phyloP scores from a whole-genome alignment of 2,113 vertebrate species.

The Rhinoptilus africanus region DNA sequence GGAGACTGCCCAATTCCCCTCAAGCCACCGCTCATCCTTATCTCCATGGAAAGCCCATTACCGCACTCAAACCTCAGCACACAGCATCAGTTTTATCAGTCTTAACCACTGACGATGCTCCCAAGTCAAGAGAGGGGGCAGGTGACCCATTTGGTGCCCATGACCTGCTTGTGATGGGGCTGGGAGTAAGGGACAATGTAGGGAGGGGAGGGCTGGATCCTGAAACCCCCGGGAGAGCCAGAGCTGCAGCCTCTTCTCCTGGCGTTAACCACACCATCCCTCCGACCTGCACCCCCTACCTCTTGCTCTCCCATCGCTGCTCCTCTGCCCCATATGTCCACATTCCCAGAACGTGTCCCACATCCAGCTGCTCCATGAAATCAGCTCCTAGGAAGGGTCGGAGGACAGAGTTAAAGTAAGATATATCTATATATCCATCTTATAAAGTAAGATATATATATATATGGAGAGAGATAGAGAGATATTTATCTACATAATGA shows the following conservation, averaged over 20 bases:
- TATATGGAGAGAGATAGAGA: not conserved
- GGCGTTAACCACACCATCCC: not conserved
- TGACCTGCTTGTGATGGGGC: not conserved
- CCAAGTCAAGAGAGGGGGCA: not conserved
- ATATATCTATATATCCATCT: not conserved
- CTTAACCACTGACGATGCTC: not conserved
- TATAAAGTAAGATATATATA: too few species aligned
- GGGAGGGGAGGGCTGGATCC: not conserved
- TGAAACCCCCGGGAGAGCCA: not conserved
- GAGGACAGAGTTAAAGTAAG: too few species aligned
- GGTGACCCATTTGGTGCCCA: not conserved
- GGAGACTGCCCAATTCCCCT: not conserved
- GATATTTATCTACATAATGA: not conserved
- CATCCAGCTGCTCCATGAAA: rapidly evolving
- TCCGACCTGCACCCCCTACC: rapidly evolving
- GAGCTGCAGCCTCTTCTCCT: not conserved
- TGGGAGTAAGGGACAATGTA: not conserved
- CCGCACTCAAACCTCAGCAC: not conserved
- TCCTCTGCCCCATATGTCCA: not conserved
- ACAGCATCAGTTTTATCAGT: not conserved
- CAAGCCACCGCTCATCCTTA: not conserved
- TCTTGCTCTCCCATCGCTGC: not conserved
- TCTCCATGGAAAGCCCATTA: not conserved
- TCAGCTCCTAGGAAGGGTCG: too few species aligned
- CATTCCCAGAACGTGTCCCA: not conserved